Evolutionary conservation across 2,888 invertebrate species (phyloP), one percentile per base, ranked within the genome.

Genomic region (Sesia bembeciformis): DNA sequence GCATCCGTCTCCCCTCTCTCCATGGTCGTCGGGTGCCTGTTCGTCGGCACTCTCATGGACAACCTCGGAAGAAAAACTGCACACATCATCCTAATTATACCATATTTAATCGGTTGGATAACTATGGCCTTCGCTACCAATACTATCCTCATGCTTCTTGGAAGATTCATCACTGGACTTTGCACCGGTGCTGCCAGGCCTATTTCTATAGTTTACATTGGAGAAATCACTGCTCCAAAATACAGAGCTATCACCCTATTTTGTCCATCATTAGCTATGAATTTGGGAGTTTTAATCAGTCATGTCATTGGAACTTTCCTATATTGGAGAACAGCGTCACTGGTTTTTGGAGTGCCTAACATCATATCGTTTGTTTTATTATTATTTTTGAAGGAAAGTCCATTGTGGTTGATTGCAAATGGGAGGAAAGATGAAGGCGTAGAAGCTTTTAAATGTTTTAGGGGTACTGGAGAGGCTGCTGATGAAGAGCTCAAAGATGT

Each of bases 381-480:
- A 0, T 3, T 76, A 4, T 63, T 66, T 53, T 57, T 79, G 41
- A 74, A 73, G 65, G 81, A 81, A 62, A 81, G 79, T 40, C 81
- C 81, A 1, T 52, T 79, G 4, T 81, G 81, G 81, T 57, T 81
- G 40, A 65, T 81, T 39, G 60, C 68, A 3, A 77, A 77, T 61
- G 77, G 75, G 0, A 73, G 62, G 56, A 62, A 56, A 1, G 65
- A 73, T 3, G 65, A 70, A 58, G 81, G 79, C 0, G 61, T 65
- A 4, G 57, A 67, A 40, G 59, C 68, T 3, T 81, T 70, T 43
- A 68, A 60, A 60, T 58, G 62, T 61, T 80, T 76, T 49, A 70
- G 81, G 57, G 80, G 79, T 0, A 64, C 62, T 4, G 65, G 62
- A 3, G 70, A 71, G 0, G 57, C 50, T 3, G 65, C 79, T 2